Base-by-base conservation (phyloP, 2,797 vertebrate species). In the Macropodus opercularis region DNA sequence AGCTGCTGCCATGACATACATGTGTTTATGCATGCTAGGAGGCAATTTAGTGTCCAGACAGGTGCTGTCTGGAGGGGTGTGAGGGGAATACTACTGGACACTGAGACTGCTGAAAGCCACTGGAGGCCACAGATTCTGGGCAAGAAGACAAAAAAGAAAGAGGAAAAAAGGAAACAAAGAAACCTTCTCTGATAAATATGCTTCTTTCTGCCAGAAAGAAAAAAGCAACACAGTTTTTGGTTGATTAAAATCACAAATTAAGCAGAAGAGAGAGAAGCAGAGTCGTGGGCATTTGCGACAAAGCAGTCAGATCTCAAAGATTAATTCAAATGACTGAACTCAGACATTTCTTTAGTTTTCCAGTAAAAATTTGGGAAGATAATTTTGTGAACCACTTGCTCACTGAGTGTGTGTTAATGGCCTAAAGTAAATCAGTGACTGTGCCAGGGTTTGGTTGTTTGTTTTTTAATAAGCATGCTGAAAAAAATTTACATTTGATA, bases 401-500 rank as follows among this genome's bases (percentile, higher is more conserved):
- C 94, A 94, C 94, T 94, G 95, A 82, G 85, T 89, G 93, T 94
- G 95, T 93, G 93, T 95, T 91, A 94, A 94, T 97, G 96, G 94
- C 89, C 86, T 93, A 92, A 94, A 95, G 89, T 94, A 94, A 96
- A 95, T 89, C 94, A 95, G 94, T 94, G 94, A 95, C 93, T 94
- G 94, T 95, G 95, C 94, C 92, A 31, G 81, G 84, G 60, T 58
- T 84, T 85, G 15, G 70, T 86, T 84, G 75, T 85, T 90, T n/a
- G n/a, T 31, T 12, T 9, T 90, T 85, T 69, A 95, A 95, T 94
- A 98, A 96, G 94, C 94, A 98, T 98, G 95, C 96, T 96, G 95
- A 97, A 96, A 96, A 90, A 95, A 96, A 97, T 95, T 98, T 98
- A 98, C 96, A 97, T 98, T 97, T 97, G 96, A 98, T 98, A 98